Conservation (phyloP, 2,797 vertebrate genomes). For the Lycodopsis pacificus region DNA sequence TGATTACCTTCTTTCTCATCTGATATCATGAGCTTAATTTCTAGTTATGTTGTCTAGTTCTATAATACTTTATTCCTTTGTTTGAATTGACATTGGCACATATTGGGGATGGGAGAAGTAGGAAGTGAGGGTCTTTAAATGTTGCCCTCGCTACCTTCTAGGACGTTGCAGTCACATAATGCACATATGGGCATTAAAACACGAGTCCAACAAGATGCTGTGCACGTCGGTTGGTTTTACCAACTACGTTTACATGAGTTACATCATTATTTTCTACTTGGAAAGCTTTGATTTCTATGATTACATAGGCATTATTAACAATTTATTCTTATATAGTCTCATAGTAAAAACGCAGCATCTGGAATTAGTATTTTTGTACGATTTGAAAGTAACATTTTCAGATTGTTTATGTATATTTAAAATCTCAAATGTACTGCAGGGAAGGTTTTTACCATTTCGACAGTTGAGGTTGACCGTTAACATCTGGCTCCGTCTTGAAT, state of each 20-base stretch:
- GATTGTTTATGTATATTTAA: not conserved
- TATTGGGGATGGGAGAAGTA: not conserved
- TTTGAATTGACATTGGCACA: not conserved
- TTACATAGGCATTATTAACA: not conserved
- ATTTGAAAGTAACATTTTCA: not conserved
- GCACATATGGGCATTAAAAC: not conserved
- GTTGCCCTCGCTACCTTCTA: not conserved
- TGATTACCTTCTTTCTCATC: not conserved
- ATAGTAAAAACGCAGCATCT: not conserved
- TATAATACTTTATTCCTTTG: not conserved
- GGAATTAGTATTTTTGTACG: not conserved
- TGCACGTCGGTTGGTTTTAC: not conserved
- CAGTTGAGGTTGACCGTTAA: not conserved
- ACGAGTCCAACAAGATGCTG: not conserved
- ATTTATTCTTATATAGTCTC: not conserved
- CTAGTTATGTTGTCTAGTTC: not conserved
- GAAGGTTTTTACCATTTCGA: not conserved
- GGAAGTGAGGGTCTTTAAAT: not conserved
- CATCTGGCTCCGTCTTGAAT: not conserved
- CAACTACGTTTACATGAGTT: not conserved
- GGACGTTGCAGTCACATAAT: not conserved
- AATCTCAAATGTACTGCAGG: not conserved
- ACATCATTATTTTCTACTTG: not conserved
- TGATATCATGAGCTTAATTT: not conserved
- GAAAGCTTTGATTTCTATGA: not conserved